A percentile compares a stretch with the other conserved stretches of the same genome.
phyloP scores from a whole-genome alignment of 2,888 invertebrate species.

The Ichneumoninae sp. region DNA sequence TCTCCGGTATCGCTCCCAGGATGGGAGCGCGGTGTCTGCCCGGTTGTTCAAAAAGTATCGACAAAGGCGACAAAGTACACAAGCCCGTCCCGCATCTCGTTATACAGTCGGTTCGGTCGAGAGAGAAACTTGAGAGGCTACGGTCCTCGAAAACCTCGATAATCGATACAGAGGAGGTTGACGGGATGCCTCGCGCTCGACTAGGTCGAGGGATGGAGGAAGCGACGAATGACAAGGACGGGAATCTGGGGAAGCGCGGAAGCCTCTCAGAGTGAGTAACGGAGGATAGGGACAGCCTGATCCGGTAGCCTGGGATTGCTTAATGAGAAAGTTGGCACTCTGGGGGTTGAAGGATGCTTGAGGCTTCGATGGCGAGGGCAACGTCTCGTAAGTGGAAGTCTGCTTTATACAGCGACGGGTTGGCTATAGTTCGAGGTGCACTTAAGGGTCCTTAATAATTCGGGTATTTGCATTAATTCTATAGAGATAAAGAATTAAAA shows the following conservation, averaged over 20 bases:
- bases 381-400: conserved; percentile 42
- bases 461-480: neutral
- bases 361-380: conserved; percentile 29
- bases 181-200: conserved; percentile 18
- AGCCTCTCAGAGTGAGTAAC: neutral
- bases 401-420: conserved; percentile 12
- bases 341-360: conserved; percentile 31
- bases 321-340: conserved; percentile 71
- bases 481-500: neutral
- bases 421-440: neutral
- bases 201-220: conserved; percentile 14
- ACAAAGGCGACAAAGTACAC: conserved; percentile 41
- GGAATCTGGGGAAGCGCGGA: neutral
- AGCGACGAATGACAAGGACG: conserved; percentile 18
- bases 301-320: conserved; percentile 42
- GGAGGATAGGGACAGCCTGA: conserved; percentile 13
- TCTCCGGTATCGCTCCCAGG: neutral
- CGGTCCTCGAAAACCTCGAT: conserved; percentile 28
- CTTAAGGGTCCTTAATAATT: neutral
- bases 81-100: conserved; percentile 29
- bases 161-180: conserved; percentile 50
- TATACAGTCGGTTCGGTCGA: conserved; percentile 8
- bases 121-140: conserved; percentile 17
- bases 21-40: neutral
- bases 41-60: conserved; percentile 1